A percentile compares a stretch with the other conserved stretches of the same genome.
These are phyloP conservation scores for Peromyscus melanophrys DNA, from an alignment of 2,797 vertebrate species.

Conservation along the genomic window DNA sequence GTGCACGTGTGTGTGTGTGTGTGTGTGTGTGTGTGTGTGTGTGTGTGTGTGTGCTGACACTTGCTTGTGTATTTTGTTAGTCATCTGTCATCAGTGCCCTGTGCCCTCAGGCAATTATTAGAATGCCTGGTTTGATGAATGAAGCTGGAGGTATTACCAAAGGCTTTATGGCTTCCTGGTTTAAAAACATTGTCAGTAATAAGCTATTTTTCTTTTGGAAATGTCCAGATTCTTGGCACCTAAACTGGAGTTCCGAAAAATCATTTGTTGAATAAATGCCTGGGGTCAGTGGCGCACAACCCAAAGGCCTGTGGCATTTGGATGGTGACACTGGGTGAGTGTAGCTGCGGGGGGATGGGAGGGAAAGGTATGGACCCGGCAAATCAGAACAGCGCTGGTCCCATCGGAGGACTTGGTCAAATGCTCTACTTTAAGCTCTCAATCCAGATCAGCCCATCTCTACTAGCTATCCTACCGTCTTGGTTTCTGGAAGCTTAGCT, in stretches of 20 bases:
- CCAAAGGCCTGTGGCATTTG: not conserved
- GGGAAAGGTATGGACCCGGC: not conserved
- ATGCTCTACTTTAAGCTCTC: not conserved
- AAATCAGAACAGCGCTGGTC: not conserved
- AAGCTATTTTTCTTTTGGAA: constrained; percentile 80
- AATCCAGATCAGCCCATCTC: not conserved
- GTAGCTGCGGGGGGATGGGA: not conserved
- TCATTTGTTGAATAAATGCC: constrained; percentile 63
- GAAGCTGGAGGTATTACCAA: constrained; percentile 76
- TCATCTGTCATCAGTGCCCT: constrained; percentile 76
- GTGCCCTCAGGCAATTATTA: constrained; percentile 76
- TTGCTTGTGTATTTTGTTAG: constrained; percentile 67
- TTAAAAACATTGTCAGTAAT: constrained; percentile 82
- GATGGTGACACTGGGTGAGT: not conserved
- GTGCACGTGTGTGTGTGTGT: not conserved
- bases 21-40: not conserved
- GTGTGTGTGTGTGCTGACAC: not conserved
- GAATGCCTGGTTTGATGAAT: constrained; percentile 81
- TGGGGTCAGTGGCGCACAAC: constrained; percentile 45
- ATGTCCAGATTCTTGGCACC: constrained; percentile 71
- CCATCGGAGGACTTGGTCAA: not conserved
- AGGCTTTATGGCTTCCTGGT: constrained; percentile 73
- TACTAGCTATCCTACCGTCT: not conserved
- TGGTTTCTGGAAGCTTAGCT: not conserved
- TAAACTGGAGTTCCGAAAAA: constrained; percentile 68